Base-by-base conservation (phyloP, 2,797 vertebrate species). In the Clarias platycephalus region DNA sequence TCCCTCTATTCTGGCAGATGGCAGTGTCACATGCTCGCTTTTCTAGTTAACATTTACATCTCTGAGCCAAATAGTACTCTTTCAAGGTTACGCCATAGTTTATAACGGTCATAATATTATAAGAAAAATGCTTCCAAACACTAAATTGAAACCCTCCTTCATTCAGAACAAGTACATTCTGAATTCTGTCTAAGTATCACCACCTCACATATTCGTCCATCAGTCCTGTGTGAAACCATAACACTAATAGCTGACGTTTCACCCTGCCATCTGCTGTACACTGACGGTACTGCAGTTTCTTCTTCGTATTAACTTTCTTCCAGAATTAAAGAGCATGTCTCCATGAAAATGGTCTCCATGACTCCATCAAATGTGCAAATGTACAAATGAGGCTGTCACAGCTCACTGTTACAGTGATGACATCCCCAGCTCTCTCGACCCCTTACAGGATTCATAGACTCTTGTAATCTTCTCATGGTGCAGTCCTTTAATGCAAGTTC, bases 221-320 rank as follows among this genome's bases (percentile, higher is more conserved):
- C 26, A 81, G 57, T 64, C 26, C 16, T 64, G 57, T 60, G 75
- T 78, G 34, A 26, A 37, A n/a, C 31, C 57, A n/a, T 63, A 8
- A 62, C 12, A 37, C 58, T 18, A 15, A 34, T 60, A 8, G 40
- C 20, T 40, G 68, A 81, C 72, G 24, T 53, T 26, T 87, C 77
- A 86, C 15, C 85, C 64, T 68, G 76, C 86, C 90, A 70, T 86
- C 90, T 90, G 90, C 86, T 89, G 87, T 68, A 28, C 44, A 34
- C n/a, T 28, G 55, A 0, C 68, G 40, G 60, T 85, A 87, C 70
- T 83, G 64, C 82, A 86, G 16, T 10, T 15, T 28, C 4, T 20
- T 53, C 22, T 37, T 1, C 28, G 12, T 10, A 26, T 40, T 58
- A 5, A 8, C 10, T 13, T 13, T 22, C 37, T 80, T 60, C 10